phyloP scores from a whole-genome alignment of 2,113 vertebrate genomes.

The Odobenus rosmarus region DNA sequence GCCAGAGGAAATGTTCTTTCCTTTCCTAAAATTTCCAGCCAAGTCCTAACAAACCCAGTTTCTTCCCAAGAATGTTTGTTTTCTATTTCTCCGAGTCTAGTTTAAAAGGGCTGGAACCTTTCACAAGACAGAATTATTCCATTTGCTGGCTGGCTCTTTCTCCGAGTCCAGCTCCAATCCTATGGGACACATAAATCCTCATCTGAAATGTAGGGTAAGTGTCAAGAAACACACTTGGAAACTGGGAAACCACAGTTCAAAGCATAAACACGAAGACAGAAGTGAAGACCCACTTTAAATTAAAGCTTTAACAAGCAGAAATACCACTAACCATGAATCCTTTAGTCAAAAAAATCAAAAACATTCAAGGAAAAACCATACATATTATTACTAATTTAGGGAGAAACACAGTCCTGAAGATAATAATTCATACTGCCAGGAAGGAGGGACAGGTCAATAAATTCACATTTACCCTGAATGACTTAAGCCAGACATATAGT shows the following conservation, averaged over 20 bases:
- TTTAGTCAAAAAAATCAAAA: conserved; percentile 1
- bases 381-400: background rate
- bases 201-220: conserved; percentile 69
- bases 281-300: background rate
- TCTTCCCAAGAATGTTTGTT: conserved; percentile 78
- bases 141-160: conserved; percentile 71
- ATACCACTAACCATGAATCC: background rate
- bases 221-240: conserved; percentile 56
- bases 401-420: background rate
- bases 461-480: background rate
- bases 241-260: conserved; percentile 52
- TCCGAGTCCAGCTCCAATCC: conserved; percentile 58
- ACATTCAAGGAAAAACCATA: background rate
- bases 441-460: background rate
- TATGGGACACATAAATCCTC: conserved; percentile 67
- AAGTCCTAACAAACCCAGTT: conserved; percentile 74
- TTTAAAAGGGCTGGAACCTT: conserved; percentile 70
- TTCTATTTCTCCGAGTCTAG: conserved; percentile 47
- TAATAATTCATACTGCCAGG: background rate
- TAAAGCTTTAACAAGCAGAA: background rate
- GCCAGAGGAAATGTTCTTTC: conserved; percentile 76
- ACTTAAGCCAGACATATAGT: background rate
- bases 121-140: conserved; percentile 74
- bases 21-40: conserved; percentile 74
- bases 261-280: conserved; percentile 11